Base-by-base conservation (phyloP, 2,113 vertebrate species). In the Ochotona princeps region DNA sequence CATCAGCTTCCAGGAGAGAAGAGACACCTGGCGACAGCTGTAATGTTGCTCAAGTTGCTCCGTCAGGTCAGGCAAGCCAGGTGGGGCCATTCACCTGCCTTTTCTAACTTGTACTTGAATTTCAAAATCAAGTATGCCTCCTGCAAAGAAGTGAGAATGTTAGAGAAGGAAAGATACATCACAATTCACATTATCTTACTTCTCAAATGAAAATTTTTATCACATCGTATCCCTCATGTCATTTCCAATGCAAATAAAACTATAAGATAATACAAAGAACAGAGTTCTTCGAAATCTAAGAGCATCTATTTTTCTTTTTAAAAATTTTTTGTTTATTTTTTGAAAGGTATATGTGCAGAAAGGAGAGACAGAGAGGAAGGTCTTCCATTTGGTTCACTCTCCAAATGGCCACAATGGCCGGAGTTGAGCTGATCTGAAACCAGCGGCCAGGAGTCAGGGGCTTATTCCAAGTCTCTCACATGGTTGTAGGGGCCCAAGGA, bases 181-280 rank as follows among this genome's bases (percentile, higher is more conserved):
- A 73, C 84, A 35, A 61, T 28, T 6, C 44, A 17, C 38, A 75
- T 30, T 30, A 38, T 90, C 28, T 83, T 51, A 21, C 15, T 25
- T 83, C 15, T 18, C 38, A 21, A 35, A 54, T 66, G n/a, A 70
- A 74, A 8, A 14, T 57, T 75, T 5, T 60, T 49, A 63, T 75
- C 32, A 93, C 73, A 74, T 84, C 81, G 28, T 47, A 80, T 15
- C 35, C n/a, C 70, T 85, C 6, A 60, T 9, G 57, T 30, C 35
- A 49, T 84, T 84, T 72, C 25, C 84, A 47, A 23, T 9, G n/a
- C 70, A 90, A 93, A 94, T 69, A 89, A 87, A 89, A 63, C 47
- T 66, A 78, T 21, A 13, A 85, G 47, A 91, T 65, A 54, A 66
- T 76, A 47, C 54, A n/a, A 76, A 30, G 28, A 67, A 6, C 38